A percentile compares a stretch with the other conserved stretches of the same genome.
Evolutionary conservation across 2,797 vertebrate genomes (phyloP).

Genomic region (Atherinosoma microstoma): DNA sequence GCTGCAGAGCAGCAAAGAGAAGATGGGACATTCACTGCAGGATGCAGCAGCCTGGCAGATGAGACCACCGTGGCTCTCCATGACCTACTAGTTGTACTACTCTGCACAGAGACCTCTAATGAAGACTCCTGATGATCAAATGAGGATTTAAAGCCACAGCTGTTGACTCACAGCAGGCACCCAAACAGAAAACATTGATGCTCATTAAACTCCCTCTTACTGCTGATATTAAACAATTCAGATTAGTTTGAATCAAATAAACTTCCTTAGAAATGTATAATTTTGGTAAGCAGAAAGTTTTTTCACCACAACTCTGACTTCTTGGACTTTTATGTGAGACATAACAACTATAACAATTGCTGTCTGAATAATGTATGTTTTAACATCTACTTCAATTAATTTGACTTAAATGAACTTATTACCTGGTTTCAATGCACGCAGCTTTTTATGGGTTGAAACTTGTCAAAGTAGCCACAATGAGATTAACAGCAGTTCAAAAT

Average conservation of each 20-base stretch:
- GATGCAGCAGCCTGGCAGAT: constrained; percentile 51
- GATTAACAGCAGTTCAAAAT: not conserved
- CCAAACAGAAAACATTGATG: constrained; percentile 36
- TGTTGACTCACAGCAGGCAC: constrained; percentile 64
- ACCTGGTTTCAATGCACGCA: not conserved
- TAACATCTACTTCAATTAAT: not conserved
- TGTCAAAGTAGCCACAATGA: not conserved
- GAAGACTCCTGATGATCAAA: constrained; percentile 70
- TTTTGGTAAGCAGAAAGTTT: not conserved
- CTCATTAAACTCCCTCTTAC: constrained; percentile 34
- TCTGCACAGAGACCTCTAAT: constrained; percentile 62
- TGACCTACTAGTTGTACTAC: constrained; percentile 58
- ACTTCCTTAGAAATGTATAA: not conserved
- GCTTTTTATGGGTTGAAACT: not conserved
- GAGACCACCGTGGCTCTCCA: constrained; percentile 46
- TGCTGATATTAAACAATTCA: not conserved
- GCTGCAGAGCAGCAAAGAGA: constrained; percentile 59
- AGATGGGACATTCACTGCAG: constrained; percentile 33
- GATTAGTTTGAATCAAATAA: not conserved
- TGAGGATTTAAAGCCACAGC: constrained; percentile 63
- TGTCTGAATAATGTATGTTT: not conserved
- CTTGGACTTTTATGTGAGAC: too few species aligned
- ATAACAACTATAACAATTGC: too few species aligned
- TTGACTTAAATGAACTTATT: not conserved
- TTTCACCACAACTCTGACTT: too few species aligned